Base-by-base conservation (phyloP, 2,888 invertebrate species). In the Cantharis rufa region DNA sequence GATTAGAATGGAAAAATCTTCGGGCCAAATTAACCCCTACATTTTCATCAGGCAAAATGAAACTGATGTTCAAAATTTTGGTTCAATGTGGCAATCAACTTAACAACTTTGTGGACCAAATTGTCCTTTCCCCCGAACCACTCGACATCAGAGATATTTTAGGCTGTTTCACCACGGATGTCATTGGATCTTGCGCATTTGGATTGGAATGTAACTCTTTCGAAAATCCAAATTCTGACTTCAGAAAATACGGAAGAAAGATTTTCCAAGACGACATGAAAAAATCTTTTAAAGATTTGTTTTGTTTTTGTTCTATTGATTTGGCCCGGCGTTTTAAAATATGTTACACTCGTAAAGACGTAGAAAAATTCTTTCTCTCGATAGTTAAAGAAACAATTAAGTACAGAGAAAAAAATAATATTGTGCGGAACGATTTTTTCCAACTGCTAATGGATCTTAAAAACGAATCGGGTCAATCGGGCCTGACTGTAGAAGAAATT, bases 11-110 rank as follows among this genome's bases (percentile, higher is more conserved):
- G 93, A 91, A 89, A 81, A 88, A 86, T 16, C 84, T 93, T 63
- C 88, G 93, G 10, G 81, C 88, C 0, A 92, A 92, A 81, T 86
- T 94, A 82, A 90, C 92, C 0, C 92, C 93, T 0, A 90, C 91
- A 0, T 76, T 76, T 62, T 70, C 76, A 15, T 73, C 73, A n/a
- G 73, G 73, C 3, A 93, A 92, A 84, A 87, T 94, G 79, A 93
- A 92, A 84, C 89, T 88, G 16, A 92, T 93, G 91, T 93, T 92
- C 80, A 88, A 89, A 0, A 89, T 91, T 0, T 88, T 93, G 11
- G 89, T 90, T 27, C 88, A 89, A 61, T 90, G 92, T 72, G 90
- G 90, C 0, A 86, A 89, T 5, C 89, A 90, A 70, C 87, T 92
- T 32, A 84, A 89, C n/a, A 82, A 86, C 3, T 88, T 90, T 69